phyloP scores from a whole-genome alignment of 2,113 vertebrate genomes.

The Mormyrus iriodes region DNA sequence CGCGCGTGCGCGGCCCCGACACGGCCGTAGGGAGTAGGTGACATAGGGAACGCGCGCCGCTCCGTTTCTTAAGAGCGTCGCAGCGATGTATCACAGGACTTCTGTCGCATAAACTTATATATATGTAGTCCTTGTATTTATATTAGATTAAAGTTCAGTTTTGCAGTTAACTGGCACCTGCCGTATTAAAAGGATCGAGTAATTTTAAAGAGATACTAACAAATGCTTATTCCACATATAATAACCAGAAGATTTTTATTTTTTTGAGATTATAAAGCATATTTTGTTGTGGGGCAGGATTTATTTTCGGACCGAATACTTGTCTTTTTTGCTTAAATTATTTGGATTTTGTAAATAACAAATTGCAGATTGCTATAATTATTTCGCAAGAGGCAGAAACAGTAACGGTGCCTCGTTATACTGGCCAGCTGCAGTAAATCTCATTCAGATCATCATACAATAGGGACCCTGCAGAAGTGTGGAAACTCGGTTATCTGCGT shows the following conservation, averaged over 20 bases:
- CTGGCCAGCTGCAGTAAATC: neutral
- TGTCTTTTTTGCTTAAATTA: neutral
- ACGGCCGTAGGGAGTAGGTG: slow-evolving; percentile 3
- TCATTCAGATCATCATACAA: neutral
- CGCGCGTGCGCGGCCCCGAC: slow-evolving; percentile 20
- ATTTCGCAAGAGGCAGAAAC: neutral
- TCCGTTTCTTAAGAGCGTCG: slow-evolving; percentile 19
- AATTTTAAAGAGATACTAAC: neutral
- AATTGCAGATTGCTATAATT: neutral
- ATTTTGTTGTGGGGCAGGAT: neutral
- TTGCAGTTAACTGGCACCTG: neutral
- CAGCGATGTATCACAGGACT: neutral
- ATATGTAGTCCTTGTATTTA: neutral
- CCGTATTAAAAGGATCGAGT: neutral
- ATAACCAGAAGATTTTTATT: neutral
- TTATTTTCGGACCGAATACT: neutral
- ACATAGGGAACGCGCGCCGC: slow-evolving; percentile 29
- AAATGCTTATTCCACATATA: neutral
- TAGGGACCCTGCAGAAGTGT: neutral
- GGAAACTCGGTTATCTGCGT: neutral
- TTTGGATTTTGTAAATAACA: neutral
- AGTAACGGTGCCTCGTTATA: neutral
- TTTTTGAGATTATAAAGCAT: neutral
- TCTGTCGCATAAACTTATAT: neutral
- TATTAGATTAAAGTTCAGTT: neutral